Evolutionary conservation across 2,113 vertebrate genomes (phyloP), one percentile per base, ranked within the genome.

Genomic region (Charina bottae): DNA sequence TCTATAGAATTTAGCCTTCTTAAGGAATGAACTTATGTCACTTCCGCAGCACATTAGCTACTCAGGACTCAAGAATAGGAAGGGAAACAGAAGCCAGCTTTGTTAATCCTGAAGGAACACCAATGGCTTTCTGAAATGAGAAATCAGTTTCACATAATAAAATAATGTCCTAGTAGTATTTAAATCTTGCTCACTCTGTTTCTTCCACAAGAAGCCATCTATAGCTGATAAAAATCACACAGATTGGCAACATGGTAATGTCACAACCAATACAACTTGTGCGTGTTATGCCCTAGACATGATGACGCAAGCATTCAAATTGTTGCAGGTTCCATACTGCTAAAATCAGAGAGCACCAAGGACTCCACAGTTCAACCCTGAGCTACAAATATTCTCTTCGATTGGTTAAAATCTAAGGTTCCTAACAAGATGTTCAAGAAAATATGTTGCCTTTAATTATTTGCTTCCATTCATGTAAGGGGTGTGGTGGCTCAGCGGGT

Each of bases 131-230:
- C 58, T 85, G 26, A 33, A 13, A 87, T 42, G 49, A 53, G 23
- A 33, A 86, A 24, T 4, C 23, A 58, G 56, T 42, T 90, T 55
- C 84, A 95, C 0, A 33, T 85, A 94, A 68, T 94, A 85, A 94
- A 92, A 93, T 24, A 90, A 6, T 28, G 89, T 85, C 92, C 86
- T 93, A 93, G 92, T 94, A 83, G 87, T 49, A 88, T 93, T 89
- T 93, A 88, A 89, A 56, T 85, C 6, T 68, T 26, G 37, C 10
- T 23, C 87, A 12, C n/a, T 42, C n/a, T 85, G 58, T 4, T 62
- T 83, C 54, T 42, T 23, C 92, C 84, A 17, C 33, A 49, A 89
- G 86, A 93, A 72, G 49, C 83, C 33, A 85, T 13, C 37, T 2
- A 0, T 5, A 78, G 91, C 53, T 0, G 1, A 46, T 83, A 28